phyloP scores from a whole-genome alignment of 2,113 vertebrate genomes.

The Indicator maculatus region DNA sequence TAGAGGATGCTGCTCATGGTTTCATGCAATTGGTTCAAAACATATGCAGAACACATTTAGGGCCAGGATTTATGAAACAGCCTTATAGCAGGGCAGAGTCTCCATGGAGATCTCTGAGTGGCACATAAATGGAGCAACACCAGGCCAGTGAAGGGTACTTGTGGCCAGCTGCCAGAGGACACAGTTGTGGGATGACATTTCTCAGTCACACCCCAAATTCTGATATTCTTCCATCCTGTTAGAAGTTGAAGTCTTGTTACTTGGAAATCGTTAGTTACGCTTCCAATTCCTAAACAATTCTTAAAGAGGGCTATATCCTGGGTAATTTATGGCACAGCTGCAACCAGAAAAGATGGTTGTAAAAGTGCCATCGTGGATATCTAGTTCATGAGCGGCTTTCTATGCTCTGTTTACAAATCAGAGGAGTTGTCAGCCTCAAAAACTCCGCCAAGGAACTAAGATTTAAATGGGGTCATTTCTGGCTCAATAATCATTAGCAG shows the following conservation, averaged over 20 bases:
- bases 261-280: neutral
- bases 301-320: neutral
- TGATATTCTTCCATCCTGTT: neutral
- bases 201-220: neutral
- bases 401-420: neutral
- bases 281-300: conserved; percentile 10
- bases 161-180: neutral
- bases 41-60: neutral
- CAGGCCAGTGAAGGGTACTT: rapidly evolving
- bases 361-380: neutral
- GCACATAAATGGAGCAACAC: neutral
- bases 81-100: neutral
- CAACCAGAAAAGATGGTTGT: neutral
- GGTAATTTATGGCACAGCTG: conserved; percentile 11
- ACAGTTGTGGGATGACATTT: neutral
- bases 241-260: neutral
- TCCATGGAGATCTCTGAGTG: neutral
- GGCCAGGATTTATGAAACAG: neutral
- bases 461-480: conserved; percentile 25
- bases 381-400: neutral
- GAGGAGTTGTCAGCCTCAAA: neutral
- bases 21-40: neutral
- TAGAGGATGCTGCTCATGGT: neutral
- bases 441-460: neutral
- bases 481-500: conserved; percentile 6